These are phyloP conservation scores for Antitype chi DNA, from an alignment of 2,888 invertebrate species.

Conservation along the genomic window DNA sequence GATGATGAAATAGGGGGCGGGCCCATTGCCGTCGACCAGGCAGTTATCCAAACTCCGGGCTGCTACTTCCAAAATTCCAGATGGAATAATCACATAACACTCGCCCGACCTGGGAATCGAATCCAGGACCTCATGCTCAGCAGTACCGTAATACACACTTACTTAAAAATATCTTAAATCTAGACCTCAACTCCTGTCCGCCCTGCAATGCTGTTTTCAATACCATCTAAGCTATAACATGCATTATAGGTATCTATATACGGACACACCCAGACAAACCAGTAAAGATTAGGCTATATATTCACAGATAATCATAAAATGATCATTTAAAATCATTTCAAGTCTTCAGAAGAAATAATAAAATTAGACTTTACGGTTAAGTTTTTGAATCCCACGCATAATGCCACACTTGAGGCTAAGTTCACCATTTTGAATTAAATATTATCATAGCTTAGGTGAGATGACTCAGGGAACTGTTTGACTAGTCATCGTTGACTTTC, in stretches of 20 bases:
- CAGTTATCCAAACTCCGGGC: too few relatives aligned
- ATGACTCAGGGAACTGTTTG: slow-evolving; percentile 36
- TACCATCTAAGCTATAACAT: neutral
- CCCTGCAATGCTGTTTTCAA: neutral
- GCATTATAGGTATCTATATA: neutral
- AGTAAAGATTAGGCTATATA: neutral
- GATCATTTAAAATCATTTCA: slow-evolving; percentile 40
- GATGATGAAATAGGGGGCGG: too few relatives aligned
- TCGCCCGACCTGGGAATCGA: too few relatives aligned
- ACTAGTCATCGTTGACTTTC: neutral
- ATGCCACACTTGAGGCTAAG: slow-evolving; percentile 1
- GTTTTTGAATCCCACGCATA: slow-evolving; percentile 42
- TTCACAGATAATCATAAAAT: slow-evolving; percentile 48
- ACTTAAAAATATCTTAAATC: neutral
- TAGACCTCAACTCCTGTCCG: neutral
- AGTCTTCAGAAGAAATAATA: slow-evolving; percentile 32
- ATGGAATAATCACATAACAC: too few relatives aligned
- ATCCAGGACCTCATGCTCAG: too few relatives aligned
- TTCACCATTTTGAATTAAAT: slow-evolving; percentile 33
- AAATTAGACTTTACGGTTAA: slow-evolving; percentile 50
- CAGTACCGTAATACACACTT: neutral
- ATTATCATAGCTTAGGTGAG: slow-evolving; percentile 17
- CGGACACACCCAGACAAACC: neutral
- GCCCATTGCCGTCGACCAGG: too few relatives aligned
- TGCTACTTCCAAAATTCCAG: too few relatives aligned